These are phyloP conservation scores for Cottus gobio DNA, from an alignment of 2,113 vertebrate species.

Conservation along the genomic window DNA sequence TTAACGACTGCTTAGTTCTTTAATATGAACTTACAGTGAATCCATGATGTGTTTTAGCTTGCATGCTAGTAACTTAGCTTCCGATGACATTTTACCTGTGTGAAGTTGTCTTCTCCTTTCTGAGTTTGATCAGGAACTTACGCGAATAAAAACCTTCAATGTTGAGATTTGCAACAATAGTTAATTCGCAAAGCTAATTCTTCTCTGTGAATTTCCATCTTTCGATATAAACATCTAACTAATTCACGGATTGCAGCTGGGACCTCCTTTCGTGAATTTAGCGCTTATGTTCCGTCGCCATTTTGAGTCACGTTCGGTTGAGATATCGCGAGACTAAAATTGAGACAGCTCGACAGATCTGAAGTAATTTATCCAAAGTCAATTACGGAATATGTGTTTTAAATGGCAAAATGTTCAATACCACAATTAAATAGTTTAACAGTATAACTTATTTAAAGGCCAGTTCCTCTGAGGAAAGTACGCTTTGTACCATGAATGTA, in stretches of 20 bases:
- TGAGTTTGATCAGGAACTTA: constrained; percentile 34
- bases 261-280: constrained; percentile 76
- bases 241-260: constrained; percentile 58
- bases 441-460: neutral
- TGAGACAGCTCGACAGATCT: no score
- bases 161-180: constrained; percentile 28
- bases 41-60: constrained; percentile 60
- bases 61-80: constrained; percentile 72
- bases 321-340: constrained; percentile 67
- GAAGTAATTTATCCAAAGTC: neutral
- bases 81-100: constrained; percentile 71
- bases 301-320: constrained; percentile 76
- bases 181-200: constrained; percentile 28
- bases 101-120: constrained; percentile 60
- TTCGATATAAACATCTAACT: constrained; percentile 49
- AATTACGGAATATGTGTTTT: fast-evolving
- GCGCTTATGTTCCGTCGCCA: constrained; percentile 75
- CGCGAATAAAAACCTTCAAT: constrained; percentile 35
- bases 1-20: neutral
- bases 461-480: neutral
- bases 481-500: neutral
- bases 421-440: neutral
- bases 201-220: constrained; percentile 46
- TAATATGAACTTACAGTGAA: neutral
- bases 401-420: neutral